Percentiles rank a stretch among this genome's conserved stretches.
Conservation (phyloP, 2,888 invertebrate genomes). For the Ophion ellenae region DNA sequence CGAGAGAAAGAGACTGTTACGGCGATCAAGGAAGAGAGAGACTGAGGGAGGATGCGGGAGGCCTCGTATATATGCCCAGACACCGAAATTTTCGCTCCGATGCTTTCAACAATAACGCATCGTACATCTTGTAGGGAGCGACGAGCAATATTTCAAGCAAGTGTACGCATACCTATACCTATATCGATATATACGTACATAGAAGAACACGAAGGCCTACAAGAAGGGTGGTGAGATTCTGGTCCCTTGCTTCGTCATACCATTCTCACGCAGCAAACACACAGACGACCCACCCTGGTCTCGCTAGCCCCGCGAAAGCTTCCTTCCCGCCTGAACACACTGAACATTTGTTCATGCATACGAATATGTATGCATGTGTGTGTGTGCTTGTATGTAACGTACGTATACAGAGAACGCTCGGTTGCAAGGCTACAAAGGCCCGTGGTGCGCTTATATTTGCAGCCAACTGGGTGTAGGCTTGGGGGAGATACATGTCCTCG, state of each 20-base stretch:
- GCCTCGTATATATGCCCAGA: slow-evolving; percentile 74
- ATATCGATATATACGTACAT: slow-evolving; percentile 45
- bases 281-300: slow-evolving; percentile 35
- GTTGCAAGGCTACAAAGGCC: slow-evolving; percentile 26
- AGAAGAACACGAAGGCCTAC: slow-evolving; percentile 55
- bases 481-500: slow-evolving; percentile 22
- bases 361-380: not conserved
- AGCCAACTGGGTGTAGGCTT: slow-evolving; percentile 22
- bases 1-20: slow-evolving; percentile 55
- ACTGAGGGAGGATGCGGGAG: slow-evolving; percentile 48
- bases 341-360: slow-evolving; percentile 30
- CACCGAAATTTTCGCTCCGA: slow-evolving; percentile 82
- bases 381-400: too few species aligned
- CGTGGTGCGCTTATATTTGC: slow-evolving; percentile 24
- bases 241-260: slow-evolving; percentile 50
- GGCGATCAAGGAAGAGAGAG: slow-evolving; percentile 31
- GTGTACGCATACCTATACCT: slow-evolving; percentile 70
- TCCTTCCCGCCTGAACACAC: slow-evolving; percentile 43
- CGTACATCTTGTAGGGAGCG: slow-evolving; percentile 81
- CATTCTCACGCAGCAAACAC: slow-evolving; percentile 53
- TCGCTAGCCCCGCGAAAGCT: slow-evolving; percentile 40
- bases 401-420: not conserved
- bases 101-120: slow-evolving; percentile 82
- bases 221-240: slow-evolving; percentile 44
- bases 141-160: slow-evolving; percentile 82